A percentile compares a stretch with the other conserved stretches of the same genome.
phyloP scores from a whole-genome alignment of 2,113 vertebrate genomes.

The Thunnus thynnus region DNA sequence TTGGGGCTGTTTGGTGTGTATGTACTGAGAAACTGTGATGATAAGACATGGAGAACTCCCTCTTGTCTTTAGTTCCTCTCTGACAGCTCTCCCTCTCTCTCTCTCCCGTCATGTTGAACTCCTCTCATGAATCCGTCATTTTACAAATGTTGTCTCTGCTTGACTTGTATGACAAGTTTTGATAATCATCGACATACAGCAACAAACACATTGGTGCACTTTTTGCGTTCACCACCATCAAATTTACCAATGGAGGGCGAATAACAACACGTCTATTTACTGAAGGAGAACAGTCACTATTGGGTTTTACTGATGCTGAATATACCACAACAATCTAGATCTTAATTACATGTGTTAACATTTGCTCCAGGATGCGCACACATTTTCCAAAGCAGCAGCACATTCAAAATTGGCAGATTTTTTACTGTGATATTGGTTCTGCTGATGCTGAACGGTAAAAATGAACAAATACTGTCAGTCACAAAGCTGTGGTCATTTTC shows the following conservation, averaged over 20 bases:
- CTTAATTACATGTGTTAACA: background rate
- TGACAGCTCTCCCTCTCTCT: constrained; percentile 16
- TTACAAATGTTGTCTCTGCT: background rate
- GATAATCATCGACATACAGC: background rate
- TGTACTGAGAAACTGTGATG: no score
- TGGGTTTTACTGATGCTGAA: constrained; percentile 4
- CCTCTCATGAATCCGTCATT: constrained; percentile 1
- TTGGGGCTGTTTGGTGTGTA: background rate
- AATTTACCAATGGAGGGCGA: background rate
- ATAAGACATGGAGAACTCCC: background rate
- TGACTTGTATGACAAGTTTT: background rate
- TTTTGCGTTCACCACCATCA: background rate
- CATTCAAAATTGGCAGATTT: background rate
- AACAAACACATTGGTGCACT: background rate
- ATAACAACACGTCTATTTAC: background rate
- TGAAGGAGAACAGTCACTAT: background rate
- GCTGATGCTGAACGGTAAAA: background rate
- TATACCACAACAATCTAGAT: background rate
- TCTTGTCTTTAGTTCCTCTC: constrained; percentile 5
- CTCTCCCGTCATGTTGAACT: background rate
- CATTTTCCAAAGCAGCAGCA: background rate
- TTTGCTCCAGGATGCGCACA: background rate
- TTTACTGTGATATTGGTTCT: background rate
- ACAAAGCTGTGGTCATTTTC: background rate
- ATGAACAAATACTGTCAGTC: background rate